Base-by-base conservation (phyloP, 2,888 invertebrate species). In the Micropterix aruncella region DNA sequence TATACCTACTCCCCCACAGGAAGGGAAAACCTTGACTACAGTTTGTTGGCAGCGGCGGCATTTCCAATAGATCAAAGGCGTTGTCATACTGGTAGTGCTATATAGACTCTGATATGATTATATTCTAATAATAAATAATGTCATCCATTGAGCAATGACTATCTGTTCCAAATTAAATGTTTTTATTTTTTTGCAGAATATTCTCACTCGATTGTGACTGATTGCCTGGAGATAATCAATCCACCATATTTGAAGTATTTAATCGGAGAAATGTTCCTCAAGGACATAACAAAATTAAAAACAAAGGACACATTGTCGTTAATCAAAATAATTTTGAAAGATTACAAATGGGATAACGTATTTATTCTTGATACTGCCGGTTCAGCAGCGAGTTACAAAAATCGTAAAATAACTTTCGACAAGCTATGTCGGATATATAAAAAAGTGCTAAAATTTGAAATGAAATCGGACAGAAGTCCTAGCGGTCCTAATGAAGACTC, bases 241-340 rank as follows among this genome's bases (percentile, higher is more conserved):
- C 68, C 68, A 44, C 51, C 57, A 37, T 66, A 56, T 48, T 64
- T 69, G 63, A 60, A 54, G 50, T 55, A 62, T 43, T 49, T 61
- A 2, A 51, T 70, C 38, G 65, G 63, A 19, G 17, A 14, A 15
- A 27, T 27, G 27, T 27, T 27, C 27, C 12, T 27, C 7, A 27
- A 27, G 12, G 7, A 27, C 12, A 27, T 27, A 12, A 5, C 12
- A 7, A 27, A 27, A 27, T 27, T 27, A 7, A 27, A 27, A 12
- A 27, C 27, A 7, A 27, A 27, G 5, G 27, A 27, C 27, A 27
- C 27, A 27, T 12, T 27, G 7, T 7, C 27, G 27, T 27, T 27
- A 12, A 27, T 27, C 27, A 27, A 27, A 27, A 27, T 27, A 27
- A 27, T 27, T 27, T 27, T 27, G 12, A 27, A 27, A 27, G 27